phyloP scores from a whole-genome alignment of 2,797 vertebrate species.

The Tadarida brasiliensis region DNA sequence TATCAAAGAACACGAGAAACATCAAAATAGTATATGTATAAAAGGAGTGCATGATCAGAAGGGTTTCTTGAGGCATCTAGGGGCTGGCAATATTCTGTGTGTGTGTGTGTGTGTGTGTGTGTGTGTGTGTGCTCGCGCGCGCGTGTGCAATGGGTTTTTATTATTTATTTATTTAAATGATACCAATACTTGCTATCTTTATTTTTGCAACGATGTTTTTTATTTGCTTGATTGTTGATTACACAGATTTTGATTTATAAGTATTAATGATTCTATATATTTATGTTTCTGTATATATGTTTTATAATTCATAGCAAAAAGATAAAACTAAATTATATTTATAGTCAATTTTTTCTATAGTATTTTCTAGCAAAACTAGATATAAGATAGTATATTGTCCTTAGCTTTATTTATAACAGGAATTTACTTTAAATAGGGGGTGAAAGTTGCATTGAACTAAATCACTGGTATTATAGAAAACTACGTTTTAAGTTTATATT shows the following conservation, averaged over 20 bases:
- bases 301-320: background rate
- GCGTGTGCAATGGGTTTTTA: too few species aligned
- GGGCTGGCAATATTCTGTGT: background rate
- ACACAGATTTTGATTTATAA: background rate
- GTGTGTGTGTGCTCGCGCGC: too few species aligned
- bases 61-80: background rate
- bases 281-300: background rate
- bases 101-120: too few species aligned
- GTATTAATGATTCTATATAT: background rate
- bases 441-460: slow-evolving; percentile 1
- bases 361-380: slow-evolving; percentile 5
- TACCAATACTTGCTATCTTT: too few species aligned
- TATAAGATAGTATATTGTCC: background rate
- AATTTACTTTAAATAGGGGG: background rate
- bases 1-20: too few species aligned
- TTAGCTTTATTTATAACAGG: slow-evolving; percentile 1
- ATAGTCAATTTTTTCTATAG: slow-evolving; percentile 6
- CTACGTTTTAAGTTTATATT: too few species aligned
- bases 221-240: background rate
- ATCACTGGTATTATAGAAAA: background rate
- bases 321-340: slow-evolving; percentile 11
- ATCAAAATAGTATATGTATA: too few species aligned
- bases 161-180: too few species aligned
- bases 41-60: background rate
- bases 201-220: background rate